Base-by-base conservation (phyloP, 2,888 invertebrate species). In the Axea sp. region DNA sequence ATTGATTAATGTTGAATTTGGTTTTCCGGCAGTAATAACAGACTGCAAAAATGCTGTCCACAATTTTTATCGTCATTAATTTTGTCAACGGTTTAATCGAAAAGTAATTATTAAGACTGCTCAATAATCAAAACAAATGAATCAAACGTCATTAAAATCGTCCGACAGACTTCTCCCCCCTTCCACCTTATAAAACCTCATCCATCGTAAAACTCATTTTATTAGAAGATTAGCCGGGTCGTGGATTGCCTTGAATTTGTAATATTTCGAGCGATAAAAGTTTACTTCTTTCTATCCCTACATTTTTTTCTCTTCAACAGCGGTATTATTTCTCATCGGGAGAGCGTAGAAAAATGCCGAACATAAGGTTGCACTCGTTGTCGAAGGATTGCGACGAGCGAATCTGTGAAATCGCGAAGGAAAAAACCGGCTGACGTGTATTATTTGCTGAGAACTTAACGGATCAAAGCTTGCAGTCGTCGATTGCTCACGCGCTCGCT, bases 401-500 rank as follows among this genome's bases (percentile, higher is more conserved):
- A 19, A 37, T 19, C 6, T 8, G 4, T 8, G 15, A 33, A 53
- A 41, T 41, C 24, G 45, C 12, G 43, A 24, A 30, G 12, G 11
- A 14, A 5, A 37, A 55, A 67, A 55, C 17, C 12, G 45, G 11
- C 28, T 35, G 37, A 28, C 43, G 30, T 35, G 43, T 17, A 65
- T 53, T 53, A 65, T 65, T 45, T 33, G 41, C 31, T 17, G 9
- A 14, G 11, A 28, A 26, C 24, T 62, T 35, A 26, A 22, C 39
- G 35, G 15, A 49, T 53, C 53, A 47, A 60, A 30, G 45, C 24
- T 43, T n/a, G 26, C 6, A 51, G 47, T 57, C 39, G 57, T 41
- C 47, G 39, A 57, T 57, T 59, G 57, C 57, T 59, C 67, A 67
- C 49, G 59, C 59, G 59, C 11, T 30, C n/a, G 30, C 41, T 68